A percentile compares a stretch with the other conserved stretches of the same genome.
Conservation (phyloP, 2,797 vertebrate species). For the Gallinago nigripennis region DNA sequence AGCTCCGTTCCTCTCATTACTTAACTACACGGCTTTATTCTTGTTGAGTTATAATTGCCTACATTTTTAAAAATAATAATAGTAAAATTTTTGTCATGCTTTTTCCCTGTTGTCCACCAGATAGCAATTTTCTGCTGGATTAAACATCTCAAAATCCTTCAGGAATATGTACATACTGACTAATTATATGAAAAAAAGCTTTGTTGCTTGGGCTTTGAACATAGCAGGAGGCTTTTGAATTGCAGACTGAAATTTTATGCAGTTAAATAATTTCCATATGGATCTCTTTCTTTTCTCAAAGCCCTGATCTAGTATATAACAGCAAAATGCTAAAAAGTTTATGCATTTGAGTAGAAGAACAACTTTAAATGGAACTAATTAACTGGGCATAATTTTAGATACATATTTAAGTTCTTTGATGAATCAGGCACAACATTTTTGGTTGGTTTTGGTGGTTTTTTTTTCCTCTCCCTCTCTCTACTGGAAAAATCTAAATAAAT, state of each 20-base stretch:
- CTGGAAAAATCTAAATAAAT: not conserved
- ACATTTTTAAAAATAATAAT: not conserved
- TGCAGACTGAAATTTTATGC: not conserved
- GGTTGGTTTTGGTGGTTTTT: too few relatives aligned
- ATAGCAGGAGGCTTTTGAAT: conserved; percentile 27
- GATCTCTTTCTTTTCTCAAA: not conserved
- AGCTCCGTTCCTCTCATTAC: not conserved
- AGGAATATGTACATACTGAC: not conserved
- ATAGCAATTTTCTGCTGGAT: conserved; percentile 33
- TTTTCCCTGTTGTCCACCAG: not conserved
- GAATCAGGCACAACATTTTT: not conserved
- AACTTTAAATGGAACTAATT: conserved; percentile 35
- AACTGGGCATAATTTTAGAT: conserved; percentile 10
- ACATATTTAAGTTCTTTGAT: not conserved
- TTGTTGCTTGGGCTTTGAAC: conserved; percentile 17
- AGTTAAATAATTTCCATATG: conserved; percentile 5
- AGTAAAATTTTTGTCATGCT: not conserved
- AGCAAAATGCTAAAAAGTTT: not conserved
- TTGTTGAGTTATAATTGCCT: not conserved
- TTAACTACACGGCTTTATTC: not conserved
- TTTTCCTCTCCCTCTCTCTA: too few relatives aligned
- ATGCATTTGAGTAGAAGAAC: not conserved
- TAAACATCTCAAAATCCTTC: conserved; percentile 26
- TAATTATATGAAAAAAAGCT: not conserved
- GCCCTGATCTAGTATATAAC: not conserved